Evolutionary conservation across 2,797 vertebrate genomes (phyloP), one percentile per base, ranked within the genome.

Genomic region (Dendrocincla tyrannina): DNA sequence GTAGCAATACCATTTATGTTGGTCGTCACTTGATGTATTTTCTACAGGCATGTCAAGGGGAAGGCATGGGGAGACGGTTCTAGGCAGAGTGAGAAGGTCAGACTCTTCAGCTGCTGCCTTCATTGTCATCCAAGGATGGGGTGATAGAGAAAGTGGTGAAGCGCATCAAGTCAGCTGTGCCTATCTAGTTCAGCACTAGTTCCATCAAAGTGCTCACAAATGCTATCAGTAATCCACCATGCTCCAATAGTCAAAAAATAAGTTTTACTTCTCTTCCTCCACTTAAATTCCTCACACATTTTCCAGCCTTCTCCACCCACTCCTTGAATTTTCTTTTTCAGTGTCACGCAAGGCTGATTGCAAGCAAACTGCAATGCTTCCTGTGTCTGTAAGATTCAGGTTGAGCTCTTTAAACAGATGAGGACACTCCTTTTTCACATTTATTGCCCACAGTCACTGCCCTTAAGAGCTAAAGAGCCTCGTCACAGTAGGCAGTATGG

Each of bases 401-500:
- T 18, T 79, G 32, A 86, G 3, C 9, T 70, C 25, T 64, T 79
- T 32, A 44, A 7, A 47, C 13, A n/a, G 15, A 25, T 27, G 24
- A 76, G 10, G 17, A 58, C 16, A 32, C 68, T 30, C 6, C 90
- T 75, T 56, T 52, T 52, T 52, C 69, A 5, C 13, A 33, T 92
- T 80, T 62, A 25, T 37, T 73, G 17, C 8, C 20, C 27, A 41
- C 4, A 25, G 2, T 28, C 8, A 4, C 8, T 56, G 22, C 17
- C 11, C 37, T 76, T 60, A 76, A 32, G 13, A 73, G 23, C 6
- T 37, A 30, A 70, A 55, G 9, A 81, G 1, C 6, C 11, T 41
- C 1, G 1, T 28, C 5, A 5, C 5, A 44, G 12, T 8, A 49
- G 12, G 6, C 62, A 5, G 37, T 66, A 46, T 1, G 2, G 4